A percentile compares a stretch with the other conserved stretches of the same genome.
Evolutionary conservation across 2,113 vertebrate species (phyloP).

Genomic region (Gobius niger): DNA sequence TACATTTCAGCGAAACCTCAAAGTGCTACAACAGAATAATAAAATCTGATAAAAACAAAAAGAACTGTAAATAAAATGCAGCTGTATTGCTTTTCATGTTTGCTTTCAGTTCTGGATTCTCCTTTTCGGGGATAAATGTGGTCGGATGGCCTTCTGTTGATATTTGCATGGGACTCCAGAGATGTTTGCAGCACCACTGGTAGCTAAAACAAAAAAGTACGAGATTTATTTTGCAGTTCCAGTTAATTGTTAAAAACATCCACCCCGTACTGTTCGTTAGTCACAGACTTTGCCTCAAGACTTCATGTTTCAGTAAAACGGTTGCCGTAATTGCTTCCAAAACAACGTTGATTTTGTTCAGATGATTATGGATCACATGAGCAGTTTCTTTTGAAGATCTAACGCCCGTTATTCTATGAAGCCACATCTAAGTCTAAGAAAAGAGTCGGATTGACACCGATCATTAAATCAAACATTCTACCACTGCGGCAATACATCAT

Average conservation of each 20-base stretch:
- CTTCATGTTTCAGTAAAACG: not conserved
- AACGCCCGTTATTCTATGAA: slow-evolving; percentile 7
- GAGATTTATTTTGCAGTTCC: not conserved
- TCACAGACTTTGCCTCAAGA: not conserved
- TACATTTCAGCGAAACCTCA: too few relatives aligned
- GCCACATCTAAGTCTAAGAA: not conserved
- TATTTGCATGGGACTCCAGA: too few relatives aligned
- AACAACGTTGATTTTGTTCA: slow-evolving; percentile 11
- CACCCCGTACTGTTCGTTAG: slow-evolving; percentile 1
- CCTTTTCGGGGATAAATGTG: too few relatives aligned
- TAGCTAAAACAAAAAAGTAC: not conserved
- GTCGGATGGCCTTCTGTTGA: too few relatives aligned
- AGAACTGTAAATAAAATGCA: too few relatives aligned
- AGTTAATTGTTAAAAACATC: not conserved
- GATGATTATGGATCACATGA: slow-evolving; percentile 11
- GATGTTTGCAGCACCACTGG: too few relatives aligned
- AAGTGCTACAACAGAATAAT: too few relatives aligned
- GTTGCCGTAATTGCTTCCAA: not conserved
- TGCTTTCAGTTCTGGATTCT: too few relatives aligned
- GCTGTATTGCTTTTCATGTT: too few relatives aligned
- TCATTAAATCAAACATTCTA: too few relatives aligned
- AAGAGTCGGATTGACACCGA: not conserved
- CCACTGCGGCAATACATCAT: too few relatives aligned
- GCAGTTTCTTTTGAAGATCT: not conserved
- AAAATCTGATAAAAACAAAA: too few relatives aligned